Conservation (phyloP, 2,888 invertebrate species). For the Tipula lateralis region DNA sequence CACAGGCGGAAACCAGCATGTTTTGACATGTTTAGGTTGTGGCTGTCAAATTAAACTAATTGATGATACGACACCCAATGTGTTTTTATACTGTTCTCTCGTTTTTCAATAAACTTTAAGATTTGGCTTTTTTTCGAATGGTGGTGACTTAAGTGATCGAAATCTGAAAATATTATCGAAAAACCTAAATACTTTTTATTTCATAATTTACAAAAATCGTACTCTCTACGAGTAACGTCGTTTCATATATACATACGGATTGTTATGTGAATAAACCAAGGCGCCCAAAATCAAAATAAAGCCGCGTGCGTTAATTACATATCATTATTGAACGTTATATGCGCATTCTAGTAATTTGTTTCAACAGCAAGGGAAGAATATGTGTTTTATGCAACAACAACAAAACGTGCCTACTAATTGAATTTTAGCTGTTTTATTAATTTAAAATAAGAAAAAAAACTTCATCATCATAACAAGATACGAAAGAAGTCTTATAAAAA, state of each 20-base stretch:
- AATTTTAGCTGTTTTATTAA: constrained; percentile 24
- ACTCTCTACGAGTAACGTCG: too few species aligned
- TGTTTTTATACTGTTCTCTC: constrained; percentile 41
- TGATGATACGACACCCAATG: constrained; percentile 52
- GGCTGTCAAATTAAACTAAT: constrained; percentile 52
- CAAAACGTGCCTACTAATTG: background rate
- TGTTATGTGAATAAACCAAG: background rate
- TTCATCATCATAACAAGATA: constrained; percentile 15
- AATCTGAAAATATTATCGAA: background rate
- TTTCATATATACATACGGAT: background rate
- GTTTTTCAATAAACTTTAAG: background rate
- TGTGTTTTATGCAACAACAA: background rate
- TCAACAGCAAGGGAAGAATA: background rate
- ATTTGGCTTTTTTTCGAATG: background rate
- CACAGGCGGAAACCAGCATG: constrained; percentile 44
- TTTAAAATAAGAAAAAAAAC: background rate
- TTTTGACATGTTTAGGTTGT: constrained; percentile 52
- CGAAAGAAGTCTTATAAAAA: constrained; percentile 4
- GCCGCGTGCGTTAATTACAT: background rate
- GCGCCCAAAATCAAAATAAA: background rate
- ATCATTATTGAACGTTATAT: background rate
- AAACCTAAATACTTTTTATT: background rate
- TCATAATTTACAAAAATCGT: background rate
- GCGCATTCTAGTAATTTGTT: background rate
- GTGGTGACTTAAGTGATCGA: background rate